A percentile compares a stretch with the other conserved stretches of the same genome.
Evolutionary conservation across 1,140 invertebrate genomes (phyloP).

Genomic region (Drosophila navojoa): DNA sequence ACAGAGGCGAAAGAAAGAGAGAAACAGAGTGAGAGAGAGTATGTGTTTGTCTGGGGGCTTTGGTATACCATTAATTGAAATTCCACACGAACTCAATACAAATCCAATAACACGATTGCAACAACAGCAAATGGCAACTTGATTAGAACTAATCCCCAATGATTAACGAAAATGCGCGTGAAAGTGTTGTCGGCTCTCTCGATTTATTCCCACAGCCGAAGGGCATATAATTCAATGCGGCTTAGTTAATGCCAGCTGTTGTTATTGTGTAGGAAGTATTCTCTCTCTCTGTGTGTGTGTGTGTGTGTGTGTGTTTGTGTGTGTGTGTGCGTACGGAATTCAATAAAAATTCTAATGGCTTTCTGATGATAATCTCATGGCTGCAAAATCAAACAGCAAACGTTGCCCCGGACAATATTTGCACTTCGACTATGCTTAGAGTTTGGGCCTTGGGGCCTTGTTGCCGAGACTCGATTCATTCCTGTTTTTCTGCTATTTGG

Average conservation of each 20-base stretch:
- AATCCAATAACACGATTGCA: constrained; percentile 72
- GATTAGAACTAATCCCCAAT: constrained; percentile 77
- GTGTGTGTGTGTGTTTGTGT: constrained; percentile 53
- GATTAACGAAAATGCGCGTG: constrained; percentile 80
- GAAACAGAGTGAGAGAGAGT: not conserved
- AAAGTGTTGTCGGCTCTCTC: constrained; percentile 65
- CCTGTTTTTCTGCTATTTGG: constrained; percentile 3
- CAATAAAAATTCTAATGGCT: constrained; percentile 83
- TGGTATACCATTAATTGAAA: constrained; percentile 68
- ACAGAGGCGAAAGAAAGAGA: constrained; percentile 24
- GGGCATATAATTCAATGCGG: constrained; percentile 71
- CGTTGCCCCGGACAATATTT: constrained; percentile 67
- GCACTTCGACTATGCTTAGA: constrained; percentile 60
- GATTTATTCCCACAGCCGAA: constrained; percentile 39
- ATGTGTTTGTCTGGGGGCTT: not conserved
- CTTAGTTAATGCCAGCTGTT: constrained; percentile 31
- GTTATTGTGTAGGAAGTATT: constrained; percentile 15
- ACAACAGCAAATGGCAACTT: constrained; percentile 57
- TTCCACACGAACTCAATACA: constrained; percentile 70
- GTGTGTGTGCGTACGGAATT: constrained; percentile 71
- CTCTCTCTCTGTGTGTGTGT: constrained; percentile 29
- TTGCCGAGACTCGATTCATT: constrained; percentile 45
- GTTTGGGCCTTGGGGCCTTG: constrained; percentile 25
- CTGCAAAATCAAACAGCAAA: constrained; percentile 77
- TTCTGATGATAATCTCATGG: constrained; percentile 81